phyloP scores from a whole-genome alignment of 2,797 vertebrate species.

The Galago senegalensis region DNA sequence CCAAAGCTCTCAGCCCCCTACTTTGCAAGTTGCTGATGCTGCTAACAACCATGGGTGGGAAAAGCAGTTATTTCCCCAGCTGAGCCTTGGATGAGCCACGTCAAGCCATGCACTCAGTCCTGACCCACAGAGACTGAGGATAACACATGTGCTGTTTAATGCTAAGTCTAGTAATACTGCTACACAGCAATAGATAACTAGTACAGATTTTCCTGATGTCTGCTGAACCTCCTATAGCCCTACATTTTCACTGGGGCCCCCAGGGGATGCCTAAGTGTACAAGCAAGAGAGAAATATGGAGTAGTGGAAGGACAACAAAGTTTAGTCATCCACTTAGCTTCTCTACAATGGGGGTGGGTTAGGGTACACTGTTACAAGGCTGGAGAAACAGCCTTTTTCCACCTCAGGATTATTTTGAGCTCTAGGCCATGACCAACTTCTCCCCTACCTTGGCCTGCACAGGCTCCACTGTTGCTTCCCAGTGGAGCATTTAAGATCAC shows the following conservation, averaged over 20 bases:
- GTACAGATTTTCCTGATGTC: neutral
- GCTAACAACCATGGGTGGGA: neutral
- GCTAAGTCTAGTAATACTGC: neutral
- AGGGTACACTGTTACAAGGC: neutral
- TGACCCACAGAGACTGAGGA: neutral
- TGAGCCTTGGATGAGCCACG: neutral
- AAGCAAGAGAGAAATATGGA: neutral
- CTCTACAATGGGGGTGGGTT: neutral
- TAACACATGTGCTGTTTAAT: neutral
- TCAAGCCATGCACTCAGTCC: neutral
- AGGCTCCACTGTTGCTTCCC: neutral
- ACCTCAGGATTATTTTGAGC: neutral
- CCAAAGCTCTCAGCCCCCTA: neutral
- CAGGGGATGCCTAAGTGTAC: neutral
- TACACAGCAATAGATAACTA: neutral
- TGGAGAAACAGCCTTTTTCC: neutral
- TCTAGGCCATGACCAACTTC: neutral
- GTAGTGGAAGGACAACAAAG: neutral
- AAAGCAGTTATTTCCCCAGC: neutral
- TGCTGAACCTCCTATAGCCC: neutral
- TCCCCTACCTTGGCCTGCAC: neutral
- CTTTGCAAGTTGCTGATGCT: neutral
- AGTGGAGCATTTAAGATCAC: neutral
- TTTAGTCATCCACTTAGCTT: neutral
- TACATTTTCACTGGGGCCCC: neutral